Evolutionary conservation across 1,140 invertebrate genomes (phyloP).

Genomic region (Apolygus lucorum): DNA sequence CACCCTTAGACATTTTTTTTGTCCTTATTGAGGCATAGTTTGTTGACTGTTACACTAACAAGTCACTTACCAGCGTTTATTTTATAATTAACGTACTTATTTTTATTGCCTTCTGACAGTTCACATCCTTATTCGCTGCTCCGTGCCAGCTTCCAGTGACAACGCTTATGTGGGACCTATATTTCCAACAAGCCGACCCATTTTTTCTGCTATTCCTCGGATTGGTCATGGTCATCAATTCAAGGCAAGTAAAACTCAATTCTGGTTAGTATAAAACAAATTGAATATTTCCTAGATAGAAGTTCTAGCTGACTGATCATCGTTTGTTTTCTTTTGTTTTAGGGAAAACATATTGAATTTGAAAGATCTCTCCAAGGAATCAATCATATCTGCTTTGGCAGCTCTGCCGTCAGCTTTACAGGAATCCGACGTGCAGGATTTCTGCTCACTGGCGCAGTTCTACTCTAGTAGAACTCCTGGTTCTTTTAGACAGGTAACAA

Average conservation of each 20-base stretch:
- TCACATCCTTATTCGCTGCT: conserved; percentile 81
- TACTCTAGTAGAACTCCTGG: conserved; percentile 85
- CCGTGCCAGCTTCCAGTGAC: conserved; percentile 78
- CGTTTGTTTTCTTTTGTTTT: conserved; percentile 21
- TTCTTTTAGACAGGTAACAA: conserved; percentile 68
- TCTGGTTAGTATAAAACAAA: not conserved
- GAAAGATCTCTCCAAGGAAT: conserved; percentile 61
- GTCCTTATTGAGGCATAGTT: no score
- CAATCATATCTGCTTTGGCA: conserved; percentile 62
- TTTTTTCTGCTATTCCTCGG: conserved; percentile 94
- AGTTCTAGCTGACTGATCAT: not conserved
- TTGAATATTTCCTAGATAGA: no score
- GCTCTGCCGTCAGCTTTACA: conserved; percentile 77
- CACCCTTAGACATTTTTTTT: no score
- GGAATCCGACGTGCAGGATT: conserved; percentile 91
- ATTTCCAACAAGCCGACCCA: conserved; percentile 92
- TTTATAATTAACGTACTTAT: no score
- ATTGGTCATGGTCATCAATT: conserved; percentile 92
- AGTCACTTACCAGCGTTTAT: no score
- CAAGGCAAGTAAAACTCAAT: conserved; percentile 49
- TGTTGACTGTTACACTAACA: no score
- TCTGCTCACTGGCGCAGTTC: conserved; percentile 91
- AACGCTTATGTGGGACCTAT: conserved; percentile 92
- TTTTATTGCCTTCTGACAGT: no score
- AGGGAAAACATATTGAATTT: conserved; percentile 77